These are phyloP conservation scores for Lateolabrax maculatus DNA, from an alignment of 2,797 vertebrate genomes.

Conservation along the genomic window DNA sequence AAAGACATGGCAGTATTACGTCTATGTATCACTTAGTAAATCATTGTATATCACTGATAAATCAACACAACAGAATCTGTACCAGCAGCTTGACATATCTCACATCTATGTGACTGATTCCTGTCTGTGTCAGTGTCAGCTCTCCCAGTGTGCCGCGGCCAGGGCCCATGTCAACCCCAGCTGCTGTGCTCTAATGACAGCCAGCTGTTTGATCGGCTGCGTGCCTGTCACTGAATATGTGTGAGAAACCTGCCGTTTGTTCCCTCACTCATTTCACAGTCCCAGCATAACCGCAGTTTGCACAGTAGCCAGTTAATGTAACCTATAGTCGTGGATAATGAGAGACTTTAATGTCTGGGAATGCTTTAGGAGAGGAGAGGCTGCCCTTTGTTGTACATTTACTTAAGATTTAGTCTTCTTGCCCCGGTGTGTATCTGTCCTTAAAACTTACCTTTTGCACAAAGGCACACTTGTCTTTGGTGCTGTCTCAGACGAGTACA, in stretches of 20 bases:
- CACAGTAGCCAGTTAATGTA: slow-evolving; percentile 63
- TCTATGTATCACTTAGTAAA: background rate
- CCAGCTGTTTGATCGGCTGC: slow-evolving; percentile 79
- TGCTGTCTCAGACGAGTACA: slow-evolving; percentile 64
- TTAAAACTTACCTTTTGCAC: slow-evolving; percentile 64
- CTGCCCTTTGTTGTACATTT: slow-evolving; percentile 18
- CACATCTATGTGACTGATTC: slow-evolving; percentile 52
- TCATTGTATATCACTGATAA: background rate
- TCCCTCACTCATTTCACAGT: slow-evolving; percentile 64
- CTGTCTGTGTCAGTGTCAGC: slow-evolving; percentile 53
- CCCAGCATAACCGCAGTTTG: slow-evolving; percentile 45
- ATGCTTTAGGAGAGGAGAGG: slow-evolving; percentile 30
- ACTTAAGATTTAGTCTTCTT: slow-evolving; percentile 30
- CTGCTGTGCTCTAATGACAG: slow-evolving; percentile 78
- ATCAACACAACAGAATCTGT: slow-evolving; percentile 1
- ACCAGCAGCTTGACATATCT: slow-evolving; percentile 25
- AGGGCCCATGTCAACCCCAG: slow-evolving; percentile 71
- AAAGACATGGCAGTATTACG: background rate
- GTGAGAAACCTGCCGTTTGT: slow-evolving; percentile 79
- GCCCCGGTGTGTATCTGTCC: slow-evolving; percentile 24
- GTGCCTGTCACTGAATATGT: slow-evolving; percentile 82
- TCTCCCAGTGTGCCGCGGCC: slow-evolving; percentile 37
- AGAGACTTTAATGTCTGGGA: slow-evolving; percentile 48
- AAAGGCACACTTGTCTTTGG: slow-evolving; percentile 71
- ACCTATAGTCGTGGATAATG: slow-evolving; percentile 60